These are phyloP conservation scores for Microchrysa polita DNA, from an alignment of 2,888 invertebrate genomes.

Conservation along the genomic window DNA sequence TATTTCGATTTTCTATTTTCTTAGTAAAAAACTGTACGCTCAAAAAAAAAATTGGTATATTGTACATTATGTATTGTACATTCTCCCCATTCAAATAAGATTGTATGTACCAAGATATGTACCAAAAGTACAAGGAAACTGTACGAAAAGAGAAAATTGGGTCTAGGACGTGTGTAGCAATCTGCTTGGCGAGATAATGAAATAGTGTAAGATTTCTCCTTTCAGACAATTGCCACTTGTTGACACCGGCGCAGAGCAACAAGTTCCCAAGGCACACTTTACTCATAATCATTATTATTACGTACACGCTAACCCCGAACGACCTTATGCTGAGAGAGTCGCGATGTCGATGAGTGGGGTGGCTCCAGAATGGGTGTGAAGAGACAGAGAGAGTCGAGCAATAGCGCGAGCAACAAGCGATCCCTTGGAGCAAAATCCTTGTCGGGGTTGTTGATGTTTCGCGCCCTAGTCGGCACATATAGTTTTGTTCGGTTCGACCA, in stretches of 20 bases:
- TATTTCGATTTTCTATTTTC: too few species aligned
- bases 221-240: conserved; percentile 38
- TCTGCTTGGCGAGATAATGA: conserved; percentile 10
- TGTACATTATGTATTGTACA: too few species aligned
- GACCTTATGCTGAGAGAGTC: neutral
- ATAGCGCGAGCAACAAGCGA: neutral
- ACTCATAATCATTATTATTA: neutral
- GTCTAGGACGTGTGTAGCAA: conserved; percentile 34
- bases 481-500: conserved; percentile 5
- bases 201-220: conserved; percentile 23
- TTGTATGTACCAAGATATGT: too few species aligned
- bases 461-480: conserved; percentile 32
- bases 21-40: too few species aligned
- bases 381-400: too few species aligned
- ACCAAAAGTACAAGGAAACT: neutral
- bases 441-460: conserved; percentile 45
- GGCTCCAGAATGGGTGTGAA: conserved; percentile 14
- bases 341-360: neutral
- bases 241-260: conserved; percentile 45
- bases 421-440: conserved; percentile 46
- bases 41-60: too few species aligned
- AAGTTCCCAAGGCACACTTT: conserved; percentile 37
- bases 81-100: too few species aligned
- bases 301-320: neutral
- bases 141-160: conserved; percentile 37